A percentile compares a stretch with the other conserved stretches of the same genome.
Conservation (phyloP, 2,888 invertebrate genomes). For the Branchellion lobata region DNA sequence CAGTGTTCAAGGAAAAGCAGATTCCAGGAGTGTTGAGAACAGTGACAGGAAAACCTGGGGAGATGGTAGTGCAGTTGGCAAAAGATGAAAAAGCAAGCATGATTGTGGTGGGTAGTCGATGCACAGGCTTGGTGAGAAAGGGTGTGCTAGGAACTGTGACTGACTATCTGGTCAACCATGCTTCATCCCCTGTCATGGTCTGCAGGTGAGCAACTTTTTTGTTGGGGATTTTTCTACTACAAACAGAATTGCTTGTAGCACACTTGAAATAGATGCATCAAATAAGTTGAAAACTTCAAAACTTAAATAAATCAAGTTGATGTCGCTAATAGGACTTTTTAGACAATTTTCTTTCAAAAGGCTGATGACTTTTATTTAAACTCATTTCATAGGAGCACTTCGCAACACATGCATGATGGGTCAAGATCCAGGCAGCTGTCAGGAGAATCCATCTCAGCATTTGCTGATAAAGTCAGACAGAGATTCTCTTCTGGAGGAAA, state of each 20-base stretch:
- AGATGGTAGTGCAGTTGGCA: slow-evolving; percentile 50
- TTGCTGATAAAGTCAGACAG: slow-evolving; percentile 44
- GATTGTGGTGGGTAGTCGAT: slow-evolving; percentile 51
- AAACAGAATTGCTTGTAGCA: too few relatives aligned
- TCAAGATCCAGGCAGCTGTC: slow-evolving; percentile 50
- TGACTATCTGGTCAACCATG: slow-evolving; percentile 53
- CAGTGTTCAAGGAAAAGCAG: slow-evolving; percentile 51
- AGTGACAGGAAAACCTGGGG: slow-evolving; percentile 52
- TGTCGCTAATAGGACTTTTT: too few relatives aligned
- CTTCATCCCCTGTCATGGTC: slow-evolving; percentile 53
- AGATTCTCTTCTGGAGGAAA: slow-evolving; percentile 47
- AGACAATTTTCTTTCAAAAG: too few relatives aligned
- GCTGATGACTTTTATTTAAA: background rate
- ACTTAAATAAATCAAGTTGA: too few relatives aligned
- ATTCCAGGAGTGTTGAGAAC: slow-evolving; percentile 51
- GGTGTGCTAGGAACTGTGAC: slow-evolving; percentile 51
- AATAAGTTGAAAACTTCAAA: too few relatives aligned
- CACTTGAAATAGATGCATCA: too few relatives aligned
- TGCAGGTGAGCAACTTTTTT: slow-evolving; percentile 48
- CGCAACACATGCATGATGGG: background rate
- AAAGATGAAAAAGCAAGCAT: slow-evolving; percentile 51
- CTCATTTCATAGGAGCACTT: background rate
- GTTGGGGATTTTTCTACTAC: too few relatives aligned
- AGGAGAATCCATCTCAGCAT: slow-evolving; percentile 50
- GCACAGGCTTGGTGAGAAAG: slow-evolving; percentile 50